Evolutionary conservation across 2,888 invertebrate species (phyloP), one percentile per base, ranked within the genome.

Genomic region (Lumbricus terrestris): DNA sequence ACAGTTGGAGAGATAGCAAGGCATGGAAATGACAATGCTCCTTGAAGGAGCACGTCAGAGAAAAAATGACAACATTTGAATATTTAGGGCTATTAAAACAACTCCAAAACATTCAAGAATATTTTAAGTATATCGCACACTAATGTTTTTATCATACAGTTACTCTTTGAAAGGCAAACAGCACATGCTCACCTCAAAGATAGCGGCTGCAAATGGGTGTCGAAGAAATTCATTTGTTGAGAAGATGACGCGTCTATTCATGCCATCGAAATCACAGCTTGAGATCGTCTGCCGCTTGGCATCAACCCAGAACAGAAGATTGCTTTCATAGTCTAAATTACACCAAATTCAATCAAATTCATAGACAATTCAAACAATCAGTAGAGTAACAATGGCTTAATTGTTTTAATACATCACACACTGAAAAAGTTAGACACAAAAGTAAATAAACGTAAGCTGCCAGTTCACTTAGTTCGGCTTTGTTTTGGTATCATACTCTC

Each of bases 161-260:
- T n/a, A 38, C 38, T 13, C 5, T 38, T 38, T 38, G 13, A 5
- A 38, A 38, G 38, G 38, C 38, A 38, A 13, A 38, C 38, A 40
- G 40, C 40, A 40, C 8, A 40, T 40, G 40, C 40, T 40, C 40
- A 40, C 40, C 93, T 99, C 99, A 95, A 99, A 99, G 4, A 98
- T 98, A 90, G 98, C 98, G 94, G 99, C 97, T 89, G 98, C 98
- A 96, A 99, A 99, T 0, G 99, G 99, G 96, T 99, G 99, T 89
- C 97, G 96, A 82, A 99, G 96, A 89, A 96, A 96, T 88, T 97
- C 96, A 0, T 97, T 96, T 85, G 95, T 94, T 82, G 94, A 94
- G 33, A 95, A 92, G 8, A 99, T 96, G 89, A 97, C 91, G 11
- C 91, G 90, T 89, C 97, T 96, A 90, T 97, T 96, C 0, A 96